These are phyloP conservation scores for Catharus fuscescens DNA, from an alignment of 2,113 vertebrate genomes.

Conservation along the genomic window DNA sequence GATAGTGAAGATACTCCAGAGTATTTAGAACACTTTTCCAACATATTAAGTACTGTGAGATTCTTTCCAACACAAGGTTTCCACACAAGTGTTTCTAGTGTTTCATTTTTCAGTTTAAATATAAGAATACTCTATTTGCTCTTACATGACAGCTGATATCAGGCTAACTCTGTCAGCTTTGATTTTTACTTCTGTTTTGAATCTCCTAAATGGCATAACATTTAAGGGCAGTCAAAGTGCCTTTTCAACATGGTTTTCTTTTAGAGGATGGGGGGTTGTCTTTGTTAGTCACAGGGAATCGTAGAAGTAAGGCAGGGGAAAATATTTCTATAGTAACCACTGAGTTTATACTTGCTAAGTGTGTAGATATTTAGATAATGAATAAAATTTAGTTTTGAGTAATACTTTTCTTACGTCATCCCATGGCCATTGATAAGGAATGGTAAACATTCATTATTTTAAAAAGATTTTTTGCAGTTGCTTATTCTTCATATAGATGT, in stretches of 20 bases:
- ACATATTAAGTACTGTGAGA: not conserved
- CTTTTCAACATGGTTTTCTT: not conserved
- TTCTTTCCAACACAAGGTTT: not conserved
- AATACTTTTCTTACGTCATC: not conserved
- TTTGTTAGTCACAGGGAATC: not conserved
- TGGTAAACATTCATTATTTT: not conserved
- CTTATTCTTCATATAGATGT: not conserved
- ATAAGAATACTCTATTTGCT: not conserved
- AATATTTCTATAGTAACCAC: not conserved
- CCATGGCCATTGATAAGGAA: not conserved
- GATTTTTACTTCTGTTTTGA: slow-evolving; percentile 2
- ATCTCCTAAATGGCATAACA: not conserved
- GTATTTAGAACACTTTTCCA: not conserved
- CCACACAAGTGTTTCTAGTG: not conserved
- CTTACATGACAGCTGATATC: not conserved
- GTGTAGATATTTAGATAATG: not conserved
- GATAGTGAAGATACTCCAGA: not conserved
- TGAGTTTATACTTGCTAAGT: not conserved
- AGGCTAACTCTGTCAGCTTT: not conserved
- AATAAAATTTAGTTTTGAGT: not conserved
- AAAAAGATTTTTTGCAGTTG: not conserved
- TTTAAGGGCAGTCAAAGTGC: not conserved
- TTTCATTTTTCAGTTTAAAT: not conserved
- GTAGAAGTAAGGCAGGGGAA: not conserved
- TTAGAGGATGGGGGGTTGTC: not conserved